Evolutionary conservation across 2,797 vertebrate species (phyloP), one percentile per base, ranked within the genome.

Genomic region (Tokudaia tokunoshimensis): DNA sequence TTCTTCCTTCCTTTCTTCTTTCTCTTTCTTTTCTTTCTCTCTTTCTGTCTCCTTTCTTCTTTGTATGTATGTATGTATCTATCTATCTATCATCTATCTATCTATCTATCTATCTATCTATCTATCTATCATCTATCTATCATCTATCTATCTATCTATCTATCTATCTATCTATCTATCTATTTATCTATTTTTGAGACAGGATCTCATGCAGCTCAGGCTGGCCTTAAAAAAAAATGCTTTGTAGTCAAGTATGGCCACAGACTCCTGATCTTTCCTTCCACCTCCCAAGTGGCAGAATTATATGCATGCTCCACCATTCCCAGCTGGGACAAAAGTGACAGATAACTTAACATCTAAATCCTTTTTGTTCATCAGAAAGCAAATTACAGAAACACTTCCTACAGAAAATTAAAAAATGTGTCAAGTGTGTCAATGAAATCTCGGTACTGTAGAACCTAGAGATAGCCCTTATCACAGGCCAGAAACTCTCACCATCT

Each of bases 331-430:
- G 44, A 78, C n/a, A 94, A 91, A 94, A 92, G 17, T 44, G 26
- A 50, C 26, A 92, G 59, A 47, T 50, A 79, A 13, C 34, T 76
- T 87, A 52, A 31, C 15, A 67, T 37, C 41, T 91, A 31, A 70
- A 47, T 88, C 47, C 24, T 7, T 24, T 92, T 47, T 83, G 67
- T 7, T 34, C 6, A 84, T 44, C 50, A 95, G 67, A 95, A 91
- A 29, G 7, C 94, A 89, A 94, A 90, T 41, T 90, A 61, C 41
- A 41, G 41, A 41, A 41, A 41, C 41, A 41, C 41, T 7, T 1
- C 31, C 24, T 87, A 90, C 55, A 93, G 72, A 41, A 93, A 87
- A 84, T 91, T 50, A 81, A 86, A 86, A 81, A 95, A 70, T 90
- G 19, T 37, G 3, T 31, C 63, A 79, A 92, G 34, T 47, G 57